Evolutionary conservation across 2,888 invertebrate genomes (phyloP).

Genomic region (Escarpia spicata): DNA sequence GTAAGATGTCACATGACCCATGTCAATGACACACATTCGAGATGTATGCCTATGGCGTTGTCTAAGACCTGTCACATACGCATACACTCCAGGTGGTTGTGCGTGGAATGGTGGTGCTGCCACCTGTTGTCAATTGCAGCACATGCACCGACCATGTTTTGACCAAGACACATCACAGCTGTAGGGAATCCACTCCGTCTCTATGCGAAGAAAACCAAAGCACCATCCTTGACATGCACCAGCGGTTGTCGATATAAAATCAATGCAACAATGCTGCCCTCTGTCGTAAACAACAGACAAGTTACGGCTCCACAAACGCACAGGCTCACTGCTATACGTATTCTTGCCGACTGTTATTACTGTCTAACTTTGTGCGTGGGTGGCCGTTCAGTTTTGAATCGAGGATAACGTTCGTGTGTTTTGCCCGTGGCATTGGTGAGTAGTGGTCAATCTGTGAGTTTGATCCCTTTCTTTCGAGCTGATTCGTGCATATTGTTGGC

Average conservation of each 20-base stretch:
- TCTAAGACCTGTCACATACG: neutral
- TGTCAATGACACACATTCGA: neutral
- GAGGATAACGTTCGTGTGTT: neutral
- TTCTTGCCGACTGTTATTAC: neutral
- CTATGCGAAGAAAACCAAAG: neutral
- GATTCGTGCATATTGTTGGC: neutral
- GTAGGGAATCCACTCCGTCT: neutral
- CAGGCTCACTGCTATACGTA: neutral
- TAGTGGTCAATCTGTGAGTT: neutral
- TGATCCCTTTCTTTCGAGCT: neutral
- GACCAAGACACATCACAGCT: neutral
- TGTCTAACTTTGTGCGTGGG: neutral
- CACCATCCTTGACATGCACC: conserved; percentile 10
- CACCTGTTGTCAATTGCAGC: neutral
- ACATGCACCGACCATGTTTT: neutral
- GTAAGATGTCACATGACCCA: neutral
- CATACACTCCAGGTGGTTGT: neutral
- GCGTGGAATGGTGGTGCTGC: neutral
- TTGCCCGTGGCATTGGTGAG: neutral
- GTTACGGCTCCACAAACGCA: neutral
- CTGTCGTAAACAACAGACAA: neutral
- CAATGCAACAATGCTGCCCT: neutral
- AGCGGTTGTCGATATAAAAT: neutral
- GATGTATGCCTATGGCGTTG: conserved; percentile 13
- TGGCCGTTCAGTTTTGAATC: neutral